Evolutionary conservation across 2,888 invertebrate genomes (phyloP), one percentile per base, ranked within the genome.

Genomic region (Himalopsyche anomala): DNA sequence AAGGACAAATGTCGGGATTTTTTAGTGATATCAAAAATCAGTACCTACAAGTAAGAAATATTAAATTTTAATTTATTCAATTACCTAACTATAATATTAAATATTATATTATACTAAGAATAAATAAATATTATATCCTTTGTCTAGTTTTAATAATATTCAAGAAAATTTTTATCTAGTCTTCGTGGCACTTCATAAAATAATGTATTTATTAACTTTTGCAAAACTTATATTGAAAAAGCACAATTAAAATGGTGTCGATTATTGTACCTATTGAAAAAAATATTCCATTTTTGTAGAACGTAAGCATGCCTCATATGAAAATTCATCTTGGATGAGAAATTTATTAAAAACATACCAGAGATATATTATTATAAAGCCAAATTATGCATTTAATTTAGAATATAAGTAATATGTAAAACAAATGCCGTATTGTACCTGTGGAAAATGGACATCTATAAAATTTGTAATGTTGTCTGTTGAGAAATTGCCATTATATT

Each of bases 231-330:
- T 51, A 51, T 51, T 51, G 51, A 51, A 51, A 51, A 51, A 51
- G 51, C 51, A 51, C 62, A 19, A 62, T 62, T 62, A 19, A 62
- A 62, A 62, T 62, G 62, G 62, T 62, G 62, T 62, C 62, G 62
- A 62, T 62, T 62, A 62, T 62, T 62, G 62, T 62, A 62, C 19
- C 62, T 62, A 62, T 62, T 62, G 11, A 51, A 56, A 62, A 62
- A 62, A 62, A 62, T 62, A 62, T 62, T 62, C 62, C 62, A 62
- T 62, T 62, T 62, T 62, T 62, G 3, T 62, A 62, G 62, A 62
- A 19, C 8, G 8, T 62, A 62, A 28, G 62, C 19, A 19, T 19
- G 19, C 62, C 62, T 62, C 51, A 0, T 51, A 51, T 5, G 12
- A 51, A 3, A 15, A 5, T 51, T 51, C 15, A 51, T 51, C 51